A percentile compares a stretch with the other conserved stretches of the same genome.
Conservation (phyloP, 1,140 invertebrate genomes). For the Lordiphosa clarofinis region DNA sequence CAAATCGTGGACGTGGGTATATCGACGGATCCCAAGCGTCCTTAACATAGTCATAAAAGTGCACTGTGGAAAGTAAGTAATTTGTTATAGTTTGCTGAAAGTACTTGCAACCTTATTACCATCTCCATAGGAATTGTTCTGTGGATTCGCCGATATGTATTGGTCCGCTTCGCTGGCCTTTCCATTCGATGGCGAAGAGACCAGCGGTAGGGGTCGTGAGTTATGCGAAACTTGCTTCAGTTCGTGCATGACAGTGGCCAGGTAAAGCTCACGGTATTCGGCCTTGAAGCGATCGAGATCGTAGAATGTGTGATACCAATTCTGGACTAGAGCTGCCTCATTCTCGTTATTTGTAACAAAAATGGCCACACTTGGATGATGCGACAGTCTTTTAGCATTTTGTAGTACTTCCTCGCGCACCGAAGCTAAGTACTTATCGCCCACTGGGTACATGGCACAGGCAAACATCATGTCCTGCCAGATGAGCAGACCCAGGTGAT, state of each 20-base stretch:
- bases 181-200: slow-evolving; percentile 96
- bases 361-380: slow-evolving; percentile 93
- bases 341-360: slow-evolving; percentile 99
- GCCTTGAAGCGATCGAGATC: slow-evolving; percentile 84
- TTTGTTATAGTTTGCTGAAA: not conserved
- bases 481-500: slow-evolving; percentile 89
- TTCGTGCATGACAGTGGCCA: slow-evolving; percentile 86
- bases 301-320: slow-evolving; percentile 89
- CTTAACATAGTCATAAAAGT: slow-evolving; percentile 93
- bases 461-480: slow-evolving; percentile 99
- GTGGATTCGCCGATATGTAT: slow-evolving; percentile 87
- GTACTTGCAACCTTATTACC: slow-evolving; percentile 80
- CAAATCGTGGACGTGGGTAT: slow-evolving; percentile 91
- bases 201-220: slow-evolving; percentile 53
- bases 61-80: slow-evolving; percentile 83
- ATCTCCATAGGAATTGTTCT: slow-evolving; percentile 91
- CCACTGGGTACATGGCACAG: slow-evolving; percentile 95
- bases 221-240: slow-evolving; percentile 83
- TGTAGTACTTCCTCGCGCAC: slow-evolving; percentile 90
- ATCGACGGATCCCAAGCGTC: slow-evolving; percentile 90
- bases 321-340: slow-evolving; percentile 91
- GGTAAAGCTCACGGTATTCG: slow-evolving; percentile 94
- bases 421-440: slow-evolving; percentile 85
- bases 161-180: slow-evolving; percentile 88
- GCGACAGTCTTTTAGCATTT: slow-evolving; percentile 91